phyloP scores from a whole-genome alignment of 2,113 vertebrate species.

The Myxocyprinus asiaticus region DNA sequence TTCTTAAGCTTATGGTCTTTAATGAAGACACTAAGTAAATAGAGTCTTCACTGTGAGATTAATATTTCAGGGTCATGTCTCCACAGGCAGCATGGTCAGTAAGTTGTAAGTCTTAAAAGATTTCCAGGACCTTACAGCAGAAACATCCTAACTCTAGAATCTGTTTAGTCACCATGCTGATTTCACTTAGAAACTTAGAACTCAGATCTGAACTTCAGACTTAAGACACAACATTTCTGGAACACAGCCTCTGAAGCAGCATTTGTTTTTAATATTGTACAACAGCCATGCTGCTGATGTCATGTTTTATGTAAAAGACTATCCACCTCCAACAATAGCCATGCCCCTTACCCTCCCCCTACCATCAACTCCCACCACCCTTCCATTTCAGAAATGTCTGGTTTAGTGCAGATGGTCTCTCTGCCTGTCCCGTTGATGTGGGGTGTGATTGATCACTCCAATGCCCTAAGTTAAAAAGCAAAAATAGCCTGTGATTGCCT shows the following conservation, averaged over 20 bases:
- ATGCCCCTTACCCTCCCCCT: slow-evolving; percentile 1
- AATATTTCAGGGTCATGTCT: too few species aligned
- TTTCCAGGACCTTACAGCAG: too few species aligned
- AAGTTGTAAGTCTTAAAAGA: too few species aligned
- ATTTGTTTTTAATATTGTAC: too few species aligned
- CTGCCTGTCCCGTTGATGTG: not conserved
- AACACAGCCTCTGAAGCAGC: not conserved
- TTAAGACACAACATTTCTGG: not conserved
- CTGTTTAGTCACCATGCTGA: too few species aligned
- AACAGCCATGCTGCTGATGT: slow-evolving; percentile 62
- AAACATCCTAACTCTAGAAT: too few species aligned
- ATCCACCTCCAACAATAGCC: not conserved
- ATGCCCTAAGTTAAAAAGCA: not conserved
- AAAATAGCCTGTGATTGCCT: not conserved
- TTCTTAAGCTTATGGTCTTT: not conserved
- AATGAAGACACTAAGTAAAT: not conserved
- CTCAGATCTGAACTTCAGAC: too few species aligned
- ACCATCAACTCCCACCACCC: slow-evolving; percentile 56
- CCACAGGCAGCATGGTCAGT: too few species aligned
- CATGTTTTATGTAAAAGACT: slow-evolving; percentile 64
- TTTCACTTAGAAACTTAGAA: too few species aligned
- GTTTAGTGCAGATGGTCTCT: not conserved
- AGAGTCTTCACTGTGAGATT: too few species aligned
- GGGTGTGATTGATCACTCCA: slow-evolving; percentile 26
- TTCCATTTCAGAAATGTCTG: slow-evolving; percentile 37